These are phyloP conservation scores for Setophaga kirtlandii DNA, from an alignment of 2,113 vertebrate species.

Conservation along the genomic window DNA sequence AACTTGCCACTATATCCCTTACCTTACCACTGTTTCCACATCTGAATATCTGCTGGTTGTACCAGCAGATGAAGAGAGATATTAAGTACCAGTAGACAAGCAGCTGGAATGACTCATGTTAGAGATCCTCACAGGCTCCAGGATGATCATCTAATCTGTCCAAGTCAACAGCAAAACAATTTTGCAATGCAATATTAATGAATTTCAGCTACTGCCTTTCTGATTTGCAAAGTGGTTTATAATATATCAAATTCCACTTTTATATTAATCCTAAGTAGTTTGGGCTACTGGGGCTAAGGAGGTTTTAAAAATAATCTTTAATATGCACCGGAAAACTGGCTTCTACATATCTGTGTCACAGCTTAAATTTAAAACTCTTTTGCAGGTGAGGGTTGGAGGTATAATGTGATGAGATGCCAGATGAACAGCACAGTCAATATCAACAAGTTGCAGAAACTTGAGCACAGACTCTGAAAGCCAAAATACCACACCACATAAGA, in stretches of 20 bases:
- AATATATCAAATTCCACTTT: neutral
- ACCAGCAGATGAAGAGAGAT: neutral
- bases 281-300: neutral
- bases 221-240: neutral
- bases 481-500: neutral
- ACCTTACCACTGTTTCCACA: neutral
- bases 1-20: neutral
- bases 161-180: neutral
- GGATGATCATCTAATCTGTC: neutral
- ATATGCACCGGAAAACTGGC: neutral
- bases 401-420: neutral
- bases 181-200: neutral
- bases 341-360: neutral
- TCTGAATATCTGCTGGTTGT: neutral
- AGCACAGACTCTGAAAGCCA: neutral
- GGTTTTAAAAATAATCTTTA: neutral
- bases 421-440: neutral
- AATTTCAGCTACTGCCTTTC: neutral
- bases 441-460: neutral
- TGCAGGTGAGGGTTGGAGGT: neutral
- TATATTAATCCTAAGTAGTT: neutral
- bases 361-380: neutral
- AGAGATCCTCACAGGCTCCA: neutral
- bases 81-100: neutral
- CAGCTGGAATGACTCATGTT: neutral